A percentile compares a stretch with the other conserved stretches of the same genome.
phyloP scores from a whole-genome alignment of 2,113 vertebrate species.

The Corapipo altera region DNA sequence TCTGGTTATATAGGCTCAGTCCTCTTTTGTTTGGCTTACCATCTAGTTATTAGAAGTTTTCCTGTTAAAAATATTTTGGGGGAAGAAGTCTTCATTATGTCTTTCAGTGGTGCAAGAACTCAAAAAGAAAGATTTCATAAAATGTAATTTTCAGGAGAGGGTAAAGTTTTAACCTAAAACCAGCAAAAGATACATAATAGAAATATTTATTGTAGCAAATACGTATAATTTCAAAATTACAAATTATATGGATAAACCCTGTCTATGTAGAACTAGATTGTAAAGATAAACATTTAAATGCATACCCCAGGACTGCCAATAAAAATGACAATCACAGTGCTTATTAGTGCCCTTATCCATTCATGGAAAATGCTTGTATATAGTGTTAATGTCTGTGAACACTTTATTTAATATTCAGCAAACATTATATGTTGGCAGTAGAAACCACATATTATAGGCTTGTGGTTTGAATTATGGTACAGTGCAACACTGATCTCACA shows the following conservation, averaged over 20 bases:
- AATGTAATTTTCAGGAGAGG: background rate
- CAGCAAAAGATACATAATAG: background rate
- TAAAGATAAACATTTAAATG: background rate
- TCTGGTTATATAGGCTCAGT: background rate
- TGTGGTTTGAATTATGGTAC: slow-evolving; percentile 48
- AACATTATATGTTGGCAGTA: slow-evolving; percentile 21
- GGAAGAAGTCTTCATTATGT: background rate
- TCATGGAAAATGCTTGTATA: background rate
- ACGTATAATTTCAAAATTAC: background rate
- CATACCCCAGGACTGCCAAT: background rate
- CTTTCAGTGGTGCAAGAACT: background rate
- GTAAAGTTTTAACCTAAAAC: background rate
- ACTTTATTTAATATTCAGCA: slow-evolving; percentile 53
- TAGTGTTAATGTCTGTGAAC: slow-evolving; percentile 25
- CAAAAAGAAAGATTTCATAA: background rate
- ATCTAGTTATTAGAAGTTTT: background rate
- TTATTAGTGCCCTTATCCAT: background rate
- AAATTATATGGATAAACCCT: background rate
- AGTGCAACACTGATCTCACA: slow-evolving; percentile 8
- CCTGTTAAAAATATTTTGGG: background rate
- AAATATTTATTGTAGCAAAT: background rate
- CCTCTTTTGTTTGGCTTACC: background rate
- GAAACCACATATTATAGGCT: background rate
- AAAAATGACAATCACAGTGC: slow-evolving; percentile 1
- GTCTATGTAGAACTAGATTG: background rate